Percentiles rank a stretch among this genome's conserved stretches.
phyloP scores from a whole-genome alignment of 2,888 invertebrate species.

The Zygothrica quintamaculata region DNA sequence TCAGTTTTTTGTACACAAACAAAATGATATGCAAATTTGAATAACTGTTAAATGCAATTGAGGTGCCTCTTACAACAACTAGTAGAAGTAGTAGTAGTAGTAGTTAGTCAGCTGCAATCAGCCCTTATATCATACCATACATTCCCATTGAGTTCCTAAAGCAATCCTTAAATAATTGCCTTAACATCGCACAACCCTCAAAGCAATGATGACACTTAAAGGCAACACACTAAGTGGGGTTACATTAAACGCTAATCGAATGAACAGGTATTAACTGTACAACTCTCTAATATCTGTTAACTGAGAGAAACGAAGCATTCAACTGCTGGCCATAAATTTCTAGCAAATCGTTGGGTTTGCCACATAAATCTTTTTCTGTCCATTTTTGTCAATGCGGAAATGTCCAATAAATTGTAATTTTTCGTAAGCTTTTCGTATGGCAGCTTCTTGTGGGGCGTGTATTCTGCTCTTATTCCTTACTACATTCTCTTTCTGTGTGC shows the following conservation, averaged over 20 bases:
- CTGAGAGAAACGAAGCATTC: not conserved
- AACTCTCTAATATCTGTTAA: slow-evolving; percentile 3
- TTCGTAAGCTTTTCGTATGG: slow-evolving; percentile 67
- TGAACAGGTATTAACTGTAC: slow-evolving; percentile 65
- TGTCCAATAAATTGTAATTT: slow-evolving; percentile 83
- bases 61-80: too few relatives aligned
- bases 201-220: not conserved
- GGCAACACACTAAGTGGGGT: too few relatives aligned
- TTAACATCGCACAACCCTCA: slow-evolving; percentile 14
- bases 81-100: too few relatives aligned
- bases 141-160: not conserved
- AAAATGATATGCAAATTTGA: slow-evolving; percentile 77
- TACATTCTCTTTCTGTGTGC: too few relatives aligned
- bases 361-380: slow-evolving; percentile 77
- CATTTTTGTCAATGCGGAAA: slow-evolving; percentile 75
- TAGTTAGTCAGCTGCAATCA: slow-evolving; percentile 57
- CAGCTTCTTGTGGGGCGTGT: slow-evolving; percentile 13
- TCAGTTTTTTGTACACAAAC: slow-evolving; percentile 68
- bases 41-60: slow-evolving; percentile 79
- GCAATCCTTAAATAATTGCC: not conserved
- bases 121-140: slow-evolving; percentile 42
- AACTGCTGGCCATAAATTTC: slow-evolving; percentile 64
- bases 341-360: slow-evolving; percentile 58
- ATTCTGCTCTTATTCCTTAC: slow-evolving; percentile 2
- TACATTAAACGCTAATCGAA: slow-evolving; percentile 35